These are phyloP conservation scores for Idaea aversata DNA, from an alignment of 2,888 invertebrate species.

Conservation along the genomic window DNA sequence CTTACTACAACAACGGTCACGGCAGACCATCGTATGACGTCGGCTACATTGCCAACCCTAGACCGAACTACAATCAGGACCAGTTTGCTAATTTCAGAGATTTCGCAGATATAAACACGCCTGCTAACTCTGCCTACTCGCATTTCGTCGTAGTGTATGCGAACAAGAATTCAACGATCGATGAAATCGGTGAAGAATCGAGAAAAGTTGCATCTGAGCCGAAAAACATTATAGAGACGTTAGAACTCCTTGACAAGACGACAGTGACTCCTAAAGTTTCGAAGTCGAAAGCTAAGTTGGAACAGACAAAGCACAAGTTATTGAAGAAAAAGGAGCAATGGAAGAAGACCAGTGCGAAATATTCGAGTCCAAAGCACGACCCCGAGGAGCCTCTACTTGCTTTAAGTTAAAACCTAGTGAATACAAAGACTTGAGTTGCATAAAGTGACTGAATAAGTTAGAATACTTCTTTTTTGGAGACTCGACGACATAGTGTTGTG, in stretches of 20 bases:
- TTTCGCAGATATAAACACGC: slow-evolving; percentile 93
- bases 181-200: slow-evolving; percentile 72
- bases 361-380: slow-evolving; percentile 68
- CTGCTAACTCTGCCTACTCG: slow-evolving; percentile 88
- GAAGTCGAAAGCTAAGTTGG: slow-evolving; percentile 84
- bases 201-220: slow-evolving; percentile 77
- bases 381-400: slow-evolving; percentile 83
- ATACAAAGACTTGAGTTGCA: slow-evolving; percentile 67
- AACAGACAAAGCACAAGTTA: slow-evolving; percentile 70
- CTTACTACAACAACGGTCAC: slow-evolving; percentile 85
- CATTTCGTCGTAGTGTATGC: slow-evolving; percentile 92
- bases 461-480: slow-evolving; percentile 42
- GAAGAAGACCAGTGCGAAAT: slow-evolving; percentile 67
- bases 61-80: slow-evolving; percentile 88
- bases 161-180: slow-evolving; percentile 86
- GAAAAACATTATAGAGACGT: slow-evolving; percentile 91
- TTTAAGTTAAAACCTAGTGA: slow-evolving; percentile 80
- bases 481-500: slow-evolving; percentile 41
- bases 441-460: slow-evolving; percentile 59
- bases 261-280: slow-evolving; percentile 74
- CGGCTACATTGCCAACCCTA: slow-evolving; percentile 83
- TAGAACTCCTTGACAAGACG: slow-evolving; percentile 84
- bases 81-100: slow-evolving; percentile 95
- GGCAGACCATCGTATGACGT: slow-evolving; percentile 84
- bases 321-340: slow-evolving; percentile 68